These are phyloP conservation scores for Thysanoteuthis rhombus DNA, from an alignment of 2,888 invertebrate genomes.

Conservation along the genomic window DNA sequence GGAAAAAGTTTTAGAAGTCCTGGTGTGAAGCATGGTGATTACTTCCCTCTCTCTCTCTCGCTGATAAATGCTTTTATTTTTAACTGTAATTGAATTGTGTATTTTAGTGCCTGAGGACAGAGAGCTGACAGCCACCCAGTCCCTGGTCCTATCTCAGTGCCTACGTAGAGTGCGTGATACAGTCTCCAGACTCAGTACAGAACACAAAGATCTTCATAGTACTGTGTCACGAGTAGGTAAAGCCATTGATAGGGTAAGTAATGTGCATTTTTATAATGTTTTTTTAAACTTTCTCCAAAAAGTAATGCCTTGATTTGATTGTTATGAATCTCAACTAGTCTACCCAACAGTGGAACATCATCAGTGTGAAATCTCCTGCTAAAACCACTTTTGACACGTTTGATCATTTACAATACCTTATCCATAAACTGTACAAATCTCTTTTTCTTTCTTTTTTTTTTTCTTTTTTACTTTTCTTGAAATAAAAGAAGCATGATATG, in stretches of 20 bases:
- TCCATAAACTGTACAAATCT: too few species aligned
- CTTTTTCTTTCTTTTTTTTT: too few species aligned
- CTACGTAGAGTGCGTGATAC: slow-evolving; percentile 84
- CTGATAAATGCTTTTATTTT: background rate
- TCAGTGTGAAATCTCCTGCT: too few species aligned
- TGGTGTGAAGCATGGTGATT: background rate
- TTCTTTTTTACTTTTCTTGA: too few species aligned
- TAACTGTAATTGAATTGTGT: background rate
- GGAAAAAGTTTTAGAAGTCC: too few species aligned
- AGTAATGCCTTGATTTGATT: too few species aligned
- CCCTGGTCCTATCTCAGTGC: slow-evolving; percentile 76
- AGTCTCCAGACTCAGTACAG: slow-evolving; percentile 78
- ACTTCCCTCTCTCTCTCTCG: background rate
- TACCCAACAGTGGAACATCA: too few species aligned
- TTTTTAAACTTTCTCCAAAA: too few species aligned
- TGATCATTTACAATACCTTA: too few species aligned
- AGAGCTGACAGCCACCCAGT: slow-evolving; percentile 77
- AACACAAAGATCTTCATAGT: slow-evolving; percentile 83
- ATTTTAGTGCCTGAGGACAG: slow-evolving; percentile 43
- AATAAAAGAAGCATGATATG: too few species aligned
- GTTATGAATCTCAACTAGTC: too few species aligned
- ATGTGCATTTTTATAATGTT: background rate
- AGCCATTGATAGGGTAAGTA: slow-evolving; percentile 84
- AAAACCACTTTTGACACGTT: too few species aligned
- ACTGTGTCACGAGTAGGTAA: slow-evolving; percentile 92